Conservation (phyloP, 2,797 vertebrate genomes). For the Malurus splendens region DNA sequence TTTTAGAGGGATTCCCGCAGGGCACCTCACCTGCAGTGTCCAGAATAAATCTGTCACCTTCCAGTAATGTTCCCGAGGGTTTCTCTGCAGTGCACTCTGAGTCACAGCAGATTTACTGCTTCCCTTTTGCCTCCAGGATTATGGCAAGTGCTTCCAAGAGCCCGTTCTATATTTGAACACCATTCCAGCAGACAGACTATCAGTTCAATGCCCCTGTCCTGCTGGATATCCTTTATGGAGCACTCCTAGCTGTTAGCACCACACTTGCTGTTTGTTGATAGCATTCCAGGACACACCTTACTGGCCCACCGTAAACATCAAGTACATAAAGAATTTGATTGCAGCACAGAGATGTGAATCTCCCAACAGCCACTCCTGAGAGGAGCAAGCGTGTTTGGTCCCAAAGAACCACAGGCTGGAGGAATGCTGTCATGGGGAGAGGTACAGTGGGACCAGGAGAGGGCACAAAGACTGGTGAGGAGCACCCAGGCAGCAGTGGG, state of each 20-base stretch:
- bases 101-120: not conserved
- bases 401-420: not conserved
- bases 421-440: not conserved
- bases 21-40: not conserved
- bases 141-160: not conserved
- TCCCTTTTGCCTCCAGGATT: not conserved
- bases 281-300: not conserved
- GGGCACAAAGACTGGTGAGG: not conserved
- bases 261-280: not conserved
- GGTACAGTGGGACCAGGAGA: rapidly evolving
- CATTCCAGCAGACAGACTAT: not conserved
- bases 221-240: not conserved
- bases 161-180: not conserved
- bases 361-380: not conserved
- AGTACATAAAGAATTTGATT: not conserved
- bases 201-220: not conserved
- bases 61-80: not conserved
- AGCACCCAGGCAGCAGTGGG: not conserved
- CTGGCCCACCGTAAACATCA: not conserved
- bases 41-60: not conserved
- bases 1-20: not conserved
- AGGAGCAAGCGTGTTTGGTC: rapidly evolving
- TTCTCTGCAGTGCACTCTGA: not conserved
- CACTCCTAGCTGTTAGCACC: not conserved
- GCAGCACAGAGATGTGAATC: not conserved